Percentiles rank a stretch among this genome's conserved stretches.
Conservation (phyloP, 2,113 vertebrate genomes). For the Corythornis cristatus region DNA sequence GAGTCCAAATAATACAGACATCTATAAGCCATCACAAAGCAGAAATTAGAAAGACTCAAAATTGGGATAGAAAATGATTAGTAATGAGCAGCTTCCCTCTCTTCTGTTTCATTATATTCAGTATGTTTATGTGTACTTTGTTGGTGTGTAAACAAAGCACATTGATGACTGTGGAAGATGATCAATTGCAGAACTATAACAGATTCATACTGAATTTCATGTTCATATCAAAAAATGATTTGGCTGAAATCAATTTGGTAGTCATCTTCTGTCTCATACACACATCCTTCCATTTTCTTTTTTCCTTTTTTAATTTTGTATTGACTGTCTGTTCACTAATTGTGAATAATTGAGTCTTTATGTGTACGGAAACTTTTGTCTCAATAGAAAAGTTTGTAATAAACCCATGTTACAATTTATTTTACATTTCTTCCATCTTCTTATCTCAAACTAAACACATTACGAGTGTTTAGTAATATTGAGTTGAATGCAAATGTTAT, state of each 20-base stretch:
- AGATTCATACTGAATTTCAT: slow-evolving; percentile 49
- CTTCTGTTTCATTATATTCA: background rate
- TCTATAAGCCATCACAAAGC: background rate
- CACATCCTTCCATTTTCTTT: background rate
- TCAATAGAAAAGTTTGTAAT: slow-evolving; percentile 35
- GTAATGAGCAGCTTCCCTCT: background rate
- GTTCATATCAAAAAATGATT: slow-evolving; percentile 56
- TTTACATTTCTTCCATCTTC: slow-evolving; percentile 41
- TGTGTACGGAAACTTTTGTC: slow-evolving; percentile 35
- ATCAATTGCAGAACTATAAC: slow-evolving; percentile 48
- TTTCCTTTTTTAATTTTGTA: background rate
- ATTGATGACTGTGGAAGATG: background rate
- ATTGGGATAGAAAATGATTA: background rate
- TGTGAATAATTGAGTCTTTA: slow-evolving; percentile 33
- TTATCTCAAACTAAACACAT: slow-evolving; percentile 32
- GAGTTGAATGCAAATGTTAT: slow-evolving; percentile 46
- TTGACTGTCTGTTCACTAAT: slow-evolving; percentile 49
- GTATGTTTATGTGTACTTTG: background rate
- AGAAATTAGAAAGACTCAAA: background rate
- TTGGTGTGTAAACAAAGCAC: background rate
- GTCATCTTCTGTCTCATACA: background rate
- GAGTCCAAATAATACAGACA: background rate
- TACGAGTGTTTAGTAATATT: slow-evolving; percentile 35
- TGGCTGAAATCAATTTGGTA: slow-evolving; percentile 57
- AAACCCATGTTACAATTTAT: slow-evolving; percentile 57